Conservation (phyloP, 53 echinoderm and acorn worm species). For the Patiria pectinifera region DNA sequence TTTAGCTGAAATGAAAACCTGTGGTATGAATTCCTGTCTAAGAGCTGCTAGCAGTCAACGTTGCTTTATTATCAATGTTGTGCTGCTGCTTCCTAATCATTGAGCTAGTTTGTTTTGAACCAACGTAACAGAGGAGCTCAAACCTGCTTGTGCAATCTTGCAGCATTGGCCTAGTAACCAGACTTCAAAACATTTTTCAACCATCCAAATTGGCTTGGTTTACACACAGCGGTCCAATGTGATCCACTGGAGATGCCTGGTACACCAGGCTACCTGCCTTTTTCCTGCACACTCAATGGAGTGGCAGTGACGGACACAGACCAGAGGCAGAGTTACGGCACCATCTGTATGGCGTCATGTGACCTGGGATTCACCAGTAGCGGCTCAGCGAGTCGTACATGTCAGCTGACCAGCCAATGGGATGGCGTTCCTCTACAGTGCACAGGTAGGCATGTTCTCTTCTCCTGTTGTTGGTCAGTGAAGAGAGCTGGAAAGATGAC, state of each 20-base stretch:
- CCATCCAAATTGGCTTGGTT: not conserved
- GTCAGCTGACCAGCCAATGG: conserved; percentile 70
- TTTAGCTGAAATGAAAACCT: too few relatives aligned
- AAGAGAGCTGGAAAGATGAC: too few relatives aligned
- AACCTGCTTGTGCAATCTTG: too few relatives aligned
- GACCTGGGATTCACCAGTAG: conserved; percentile 69
- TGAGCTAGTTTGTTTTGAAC: not conserved
- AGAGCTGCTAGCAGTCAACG: too few relatives aligned
- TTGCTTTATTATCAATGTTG: not conserved
- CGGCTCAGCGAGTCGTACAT: conserved; percentile 65
- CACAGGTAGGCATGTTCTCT: conserved; percentile 48
- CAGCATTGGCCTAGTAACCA: not conserved
- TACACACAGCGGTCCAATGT: conserved; percentile 55
- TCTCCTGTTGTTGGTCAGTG: not conserved
- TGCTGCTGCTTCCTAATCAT: not conserved
- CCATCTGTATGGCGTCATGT: conserved; percentile 68
- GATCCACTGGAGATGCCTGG: conserved; percentile 33
- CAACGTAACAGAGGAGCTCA: not conserved
- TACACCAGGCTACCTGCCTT: not conserved
- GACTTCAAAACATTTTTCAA: not conserved
- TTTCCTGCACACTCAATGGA: conserved; percentile 15
- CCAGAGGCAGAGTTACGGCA: conserved; percentile 61
- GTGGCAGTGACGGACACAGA: conserved; percentile 19
- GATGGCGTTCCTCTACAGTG: conserved; percentile 75
- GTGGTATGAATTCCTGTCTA: too few relatives aligned